Conservation (phyloP, 1,140 invertebrate genomes). For the Berghia stephanieae region DNA sequence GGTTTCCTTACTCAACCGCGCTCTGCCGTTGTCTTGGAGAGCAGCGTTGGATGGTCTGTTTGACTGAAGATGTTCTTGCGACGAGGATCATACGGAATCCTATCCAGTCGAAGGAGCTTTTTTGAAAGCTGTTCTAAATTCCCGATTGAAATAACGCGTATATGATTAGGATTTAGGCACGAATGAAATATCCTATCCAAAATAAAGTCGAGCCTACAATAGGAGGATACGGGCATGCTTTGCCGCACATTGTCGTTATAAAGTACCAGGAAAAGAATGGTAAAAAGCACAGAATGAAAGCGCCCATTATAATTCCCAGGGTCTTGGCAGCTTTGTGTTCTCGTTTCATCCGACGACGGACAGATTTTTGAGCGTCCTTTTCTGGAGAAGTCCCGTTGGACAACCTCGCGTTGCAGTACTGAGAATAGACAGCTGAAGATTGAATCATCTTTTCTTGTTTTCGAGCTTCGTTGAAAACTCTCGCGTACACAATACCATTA, state of each 20-base stretch:
- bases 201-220: constrained; percentile 89
- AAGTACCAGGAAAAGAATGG: constrained; percentile 92
- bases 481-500: constrained; percentile 90
- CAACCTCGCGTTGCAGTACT: constrained; percentile 33
- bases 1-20: background rate
- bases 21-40: background rate
- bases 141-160: constrained; percentile 98
- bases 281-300: constrained; percentile 94
- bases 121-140: constrained; percentile 97
- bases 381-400: constrained; percentile 40
- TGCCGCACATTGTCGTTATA: constrained; percentile 81
- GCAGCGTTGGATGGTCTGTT: constrained; percentile 26
- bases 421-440: constrained; percentile 48
- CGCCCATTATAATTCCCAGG: constrained; percentile 93
- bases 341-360: constrained; percentile 70
- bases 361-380: constrained; percentile 42
- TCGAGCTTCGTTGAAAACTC: constrained; percentile 89
- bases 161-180: constrained; percentile 92
- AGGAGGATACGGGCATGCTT: constrained; percentile 80
- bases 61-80: constrained; percentile 24
- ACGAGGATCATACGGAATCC: constrained; percentile 36
- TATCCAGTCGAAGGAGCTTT: constrained; percentile 69
- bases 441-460: constrained; percentile 82
- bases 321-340: constrained; percentile 97
- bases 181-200: constrained; percentile 99